phyloP scores from a whole-genome alignment of 2,888 invertebrate species.

The Oscheius sp. region DNA sequence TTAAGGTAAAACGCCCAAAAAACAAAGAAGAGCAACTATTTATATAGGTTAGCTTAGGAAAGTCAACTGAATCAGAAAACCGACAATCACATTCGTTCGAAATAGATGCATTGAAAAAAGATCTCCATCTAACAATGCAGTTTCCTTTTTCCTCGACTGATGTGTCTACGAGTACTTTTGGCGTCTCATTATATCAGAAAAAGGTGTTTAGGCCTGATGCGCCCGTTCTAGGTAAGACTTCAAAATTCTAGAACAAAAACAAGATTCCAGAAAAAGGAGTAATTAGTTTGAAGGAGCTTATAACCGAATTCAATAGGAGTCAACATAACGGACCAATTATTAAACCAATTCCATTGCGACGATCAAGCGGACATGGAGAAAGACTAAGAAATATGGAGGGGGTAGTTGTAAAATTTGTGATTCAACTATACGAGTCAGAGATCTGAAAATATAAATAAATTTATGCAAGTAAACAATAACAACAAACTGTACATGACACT shows the following conservation, averaged over 20 bases:
- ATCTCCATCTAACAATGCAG: slow-evolving; percentile 28
- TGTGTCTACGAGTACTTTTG: slow-evolving; percentile 1
- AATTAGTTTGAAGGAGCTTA: slow-evolving; percentile 19
- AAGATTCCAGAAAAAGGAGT: slow-evolving; percentile 24
- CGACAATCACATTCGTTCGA: neutral
- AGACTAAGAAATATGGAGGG: slow-evolving; percentile 29
- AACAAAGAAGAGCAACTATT: no score
- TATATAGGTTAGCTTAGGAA: no score
- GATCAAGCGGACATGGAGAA: neutral
- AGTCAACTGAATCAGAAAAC: no score
- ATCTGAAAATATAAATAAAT: no score
- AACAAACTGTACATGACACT: no score
- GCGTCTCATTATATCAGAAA: slow-evolving; percentile 21
- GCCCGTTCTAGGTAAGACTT: slow-evolving; percentile 30
- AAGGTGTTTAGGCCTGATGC: slow-evolving; percentile 33
- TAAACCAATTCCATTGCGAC: slow-evolving; percentile 28
- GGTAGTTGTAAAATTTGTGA: slow-evolving; percentile 34
- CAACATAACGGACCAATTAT: slow-evolving; percentile 37
- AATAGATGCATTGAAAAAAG: neutral
- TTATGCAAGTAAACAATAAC: slow-evolving; percentile 2
- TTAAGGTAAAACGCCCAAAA: neutral
- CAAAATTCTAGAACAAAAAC: neutral
- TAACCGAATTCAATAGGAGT: slow-evolving; percentile 30
- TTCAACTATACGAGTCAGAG: slow-evolving; percentile 33
- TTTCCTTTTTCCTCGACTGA: slow-evolving; percentile 30